A percentile compares a stretch with the other conserved stretches of the same genome.
Conservation (phyloP, 2,113 vertebrate genomes). For the Eublepharis macularius region DNA sequence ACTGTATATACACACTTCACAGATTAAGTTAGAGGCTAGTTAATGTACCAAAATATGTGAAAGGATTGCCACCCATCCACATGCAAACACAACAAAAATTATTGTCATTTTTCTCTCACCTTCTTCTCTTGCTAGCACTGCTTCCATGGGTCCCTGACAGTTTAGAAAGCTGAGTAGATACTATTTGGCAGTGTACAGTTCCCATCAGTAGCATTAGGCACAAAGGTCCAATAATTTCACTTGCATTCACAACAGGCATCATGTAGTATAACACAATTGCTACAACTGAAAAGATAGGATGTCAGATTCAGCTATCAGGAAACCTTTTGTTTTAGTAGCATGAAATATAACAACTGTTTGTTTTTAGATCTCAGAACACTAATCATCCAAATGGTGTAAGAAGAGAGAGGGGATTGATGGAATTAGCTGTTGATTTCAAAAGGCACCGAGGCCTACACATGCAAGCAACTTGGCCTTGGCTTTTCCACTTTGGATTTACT, state of each 20-base stretch:
- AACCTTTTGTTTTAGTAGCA: not conserved
- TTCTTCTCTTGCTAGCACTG: constrained; percentile 82
- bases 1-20: not conserved
- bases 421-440: not conserved
- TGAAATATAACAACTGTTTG: not conserved
- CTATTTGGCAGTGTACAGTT: constrained; percentile 97
- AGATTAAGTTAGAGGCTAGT: not conserved
- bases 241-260: constrained; percentile 85
- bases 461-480: not conserved
- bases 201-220: constrained; percentile 97
- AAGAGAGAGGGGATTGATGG: not conserved
- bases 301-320: not conserved
- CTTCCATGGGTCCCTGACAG: constrained; percentile 76
- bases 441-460: not conserved
- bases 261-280: constrained; percentile 84
- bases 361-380: too few relatives aligned
- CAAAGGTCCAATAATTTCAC: constrained; percentile 89
- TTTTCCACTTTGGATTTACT: not conserved
- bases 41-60: not conserved
- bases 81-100: too few relatives aligned
- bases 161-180: constrained; percentile 88
- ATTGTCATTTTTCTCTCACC: constrained; percentile 70
- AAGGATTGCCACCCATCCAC: not conserved
- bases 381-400: not conserved
- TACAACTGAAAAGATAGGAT: constrained; percentile 74